A percentile compares a stretch with the other conserved stretches of the same genome.
These are phyloP conservation scores for Agrotis ipsilon DNA, from an alignment of 2,888 invertebrate genomes.

Conservation along the genomic window DNA sequence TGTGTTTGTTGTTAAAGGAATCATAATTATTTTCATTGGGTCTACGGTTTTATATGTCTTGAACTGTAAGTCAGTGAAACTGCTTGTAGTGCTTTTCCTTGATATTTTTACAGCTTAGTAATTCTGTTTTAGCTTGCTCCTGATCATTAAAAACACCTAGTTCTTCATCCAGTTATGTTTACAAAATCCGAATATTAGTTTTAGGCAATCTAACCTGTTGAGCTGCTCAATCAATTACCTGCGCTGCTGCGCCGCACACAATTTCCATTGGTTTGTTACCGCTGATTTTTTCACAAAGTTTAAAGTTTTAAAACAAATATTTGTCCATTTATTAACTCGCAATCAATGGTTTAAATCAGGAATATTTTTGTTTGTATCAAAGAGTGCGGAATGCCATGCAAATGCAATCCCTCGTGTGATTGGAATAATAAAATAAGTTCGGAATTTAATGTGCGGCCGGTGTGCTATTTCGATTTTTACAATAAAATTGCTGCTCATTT, in stretches of 20 bases:
- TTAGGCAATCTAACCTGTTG: slow-evolving; percentile 56
- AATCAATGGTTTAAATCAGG: slow-evolving; percentile 54
- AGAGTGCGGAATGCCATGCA: slow-evolving; percentile 18
- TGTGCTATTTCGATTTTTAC: neutral
- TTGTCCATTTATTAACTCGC: slow-evolving; percentile 57
- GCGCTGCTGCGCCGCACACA: slow-evolving; percentile 34
- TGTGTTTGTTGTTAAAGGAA: neutral
- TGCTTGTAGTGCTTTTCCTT: neutral
- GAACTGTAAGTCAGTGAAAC: no score
- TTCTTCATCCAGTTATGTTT: neutral
- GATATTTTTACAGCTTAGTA: no score
- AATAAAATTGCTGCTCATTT: neutral
- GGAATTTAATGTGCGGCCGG: neutral
- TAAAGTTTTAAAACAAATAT: slow-evolving; percentile 45
- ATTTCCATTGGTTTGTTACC: slow-evolving; percentile 25
- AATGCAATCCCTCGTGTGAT: slow-evolving; percentile 34
- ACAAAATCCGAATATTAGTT: slow-evolving; percentile 10
- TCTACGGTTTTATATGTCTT: neutral
- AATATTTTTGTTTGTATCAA: slow-evolving; percentile 34
- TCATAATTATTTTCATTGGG: neutral
- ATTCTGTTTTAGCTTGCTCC: neutral
- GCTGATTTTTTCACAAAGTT: slow-evolving; percentile 30
- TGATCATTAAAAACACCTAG: no score
- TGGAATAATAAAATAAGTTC: slow-evolving; percentile 32
- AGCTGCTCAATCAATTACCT: slow-evolving; percentile 57